Conservation (phyloP, 1,140 invertebrate species). For the Apis dorsata region DNA sequence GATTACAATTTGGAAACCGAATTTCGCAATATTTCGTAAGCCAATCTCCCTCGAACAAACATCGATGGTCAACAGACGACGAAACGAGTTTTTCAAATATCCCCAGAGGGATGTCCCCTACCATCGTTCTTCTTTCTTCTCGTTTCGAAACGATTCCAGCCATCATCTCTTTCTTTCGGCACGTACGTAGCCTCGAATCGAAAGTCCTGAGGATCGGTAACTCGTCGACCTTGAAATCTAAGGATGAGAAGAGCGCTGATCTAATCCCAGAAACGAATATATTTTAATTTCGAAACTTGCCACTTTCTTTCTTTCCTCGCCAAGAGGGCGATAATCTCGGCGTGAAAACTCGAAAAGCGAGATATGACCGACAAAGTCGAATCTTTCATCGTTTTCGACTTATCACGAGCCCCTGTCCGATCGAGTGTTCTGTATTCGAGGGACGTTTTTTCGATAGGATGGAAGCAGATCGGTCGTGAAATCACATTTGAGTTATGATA, state of each 20-base stretch:
- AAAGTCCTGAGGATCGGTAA: too few relatives aligned
- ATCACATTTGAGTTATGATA: conserved; percentile 16
- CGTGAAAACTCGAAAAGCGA: conserved; percentile 9
- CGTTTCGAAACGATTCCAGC: background rate
- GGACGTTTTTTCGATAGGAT: background rate
- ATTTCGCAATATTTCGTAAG: background rate
- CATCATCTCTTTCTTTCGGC: background rate
- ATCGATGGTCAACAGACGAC: background rate
- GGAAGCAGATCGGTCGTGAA: background rate
- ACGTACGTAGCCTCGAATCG: background rate
- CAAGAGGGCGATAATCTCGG: background rate
- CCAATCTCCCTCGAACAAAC: too few relatives aligned
- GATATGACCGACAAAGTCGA: conserved; percentile 3
- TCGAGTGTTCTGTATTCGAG: background rate
- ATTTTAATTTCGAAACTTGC: background rate
- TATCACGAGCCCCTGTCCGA: background rate
- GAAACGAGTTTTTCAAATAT: background rate
- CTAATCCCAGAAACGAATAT: background rate
- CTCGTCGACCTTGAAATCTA: conserved; percentile 10
- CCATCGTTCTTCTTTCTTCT: too few relatives aligned
- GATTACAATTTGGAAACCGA: background rate
- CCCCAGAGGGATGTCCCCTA: background rate
- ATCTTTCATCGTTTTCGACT: conserved; percentile 28
- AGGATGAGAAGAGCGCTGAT: background rate
- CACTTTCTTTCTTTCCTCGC: too few relatives aligned